phyloP scores from a whole-genome alignment of 2,888 invertebrate species.

The Spatulosminthurus flaviceps region DNA sequence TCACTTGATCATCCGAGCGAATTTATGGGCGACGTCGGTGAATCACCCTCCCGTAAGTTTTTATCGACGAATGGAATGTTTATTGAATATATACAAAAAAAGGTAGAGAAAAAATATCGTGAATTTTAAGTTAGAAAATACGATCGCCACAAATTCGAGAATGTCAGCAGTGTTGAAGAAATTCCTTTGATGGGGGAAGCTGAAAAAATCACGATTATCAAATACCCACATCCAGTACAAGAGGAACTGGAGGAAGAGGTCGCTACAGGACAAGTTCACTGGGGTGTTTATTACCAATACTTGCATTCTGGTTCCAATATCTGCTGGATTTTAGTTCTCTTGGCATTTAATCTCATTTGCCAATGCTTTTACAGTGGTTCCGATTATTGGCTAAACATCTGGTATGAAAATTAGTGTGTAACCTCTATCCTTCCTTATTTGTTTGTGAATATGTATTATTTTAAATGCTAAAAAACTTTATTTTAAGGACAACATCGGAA shows the following conservation, averaged over 20 bases:
- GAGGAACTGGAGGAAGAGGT: constrained; percentile 24
- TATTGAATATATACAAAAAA: too few relatives aligned
- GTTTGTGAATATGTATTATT: constrained; percentile 7
- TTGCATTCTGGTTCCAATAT: constrained; percentile 76
- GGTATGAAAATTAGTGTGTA: constrained; percentile 68
- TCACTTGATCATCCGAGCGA: not conserved
- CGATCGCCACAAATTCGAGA: not conserved
- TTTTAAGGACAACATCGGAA: constrained; percentile 41
- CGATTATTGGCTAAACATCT: constrained; percentile 81
- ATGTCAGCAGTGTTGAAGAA: constrained; percentile 25
- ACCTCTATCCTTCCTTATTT: too few relatives aligned
- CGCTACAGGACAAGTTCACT: constrained; percentile 5
- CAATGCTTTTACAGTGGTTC: constrained; percentile 76
- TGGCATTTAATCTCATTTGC: constrained; percentile 72
- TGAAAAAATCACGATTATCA: too few relatives aligned
- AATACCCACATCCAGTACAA: not conserved
- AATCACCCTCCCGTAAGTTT: not conserved
- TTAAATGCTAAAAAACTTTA: too few relatives aligned
- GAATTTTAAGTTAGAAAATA: not conserved
- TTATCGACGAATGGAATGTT: too few relatives aligned
- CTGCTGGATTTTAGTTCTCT: constrained; percentile 70
- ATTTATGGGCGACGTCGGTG: not conserved
- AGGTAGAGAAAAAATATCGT: not conserved
- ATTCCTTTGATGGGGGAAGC: not conserved
- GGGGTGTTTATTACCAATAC: constrained; percentile 73